Evolutionary conservation across 64 coral and sea anemone species (phyloP), one percentile per base, ranked within the genome.

Genomic region (Montipora efflorescens): DNA sequence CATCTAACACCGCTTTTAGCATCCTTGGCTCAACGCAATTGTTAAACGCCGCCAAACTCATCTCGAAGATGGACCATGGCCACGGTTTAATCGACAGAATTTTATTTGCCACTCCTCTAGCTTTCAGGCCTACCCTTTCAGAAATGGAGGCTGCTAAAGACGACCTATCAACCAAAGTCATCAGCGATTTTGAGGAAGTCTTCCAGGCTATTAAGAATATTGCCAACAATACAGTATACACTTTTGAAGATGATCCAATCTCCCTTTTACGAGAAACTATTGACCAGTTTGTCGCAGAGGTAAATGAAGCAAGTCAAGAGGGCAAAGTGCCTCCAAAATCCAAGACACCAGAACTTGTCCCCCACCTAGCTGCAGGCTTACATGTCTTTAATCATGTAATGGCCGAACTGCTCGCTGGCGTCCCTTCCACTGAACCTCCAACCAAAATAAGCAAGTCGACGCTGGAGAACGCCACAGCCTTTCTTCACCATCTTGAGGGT

Each of bases 1-100:
- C 75, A 52, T 3, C 68, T 16, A 91, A 82, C 20, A 91, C 78
- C 11, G 77, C 90, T 9, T 83, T 91, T 67, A 7, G 46, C 22
- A 74, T 91, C 47, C 90, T 91, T 83, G 67, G 90, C 18, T 82
- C 46, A 18, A 92, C 79, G 10, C 79, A 92, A 81, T 18, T 92
- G 51, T n/a, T 48, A 21, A 92, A 92, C 18, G 67, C 79, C 25
- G 68, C 79, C 36, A 92, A 74, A 20, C 58, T 92, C 23, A 83
- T 75, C 15, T 69, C 66, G n/a, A 69, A 66, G 4, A 91, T 91
- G 89, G 89, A 91, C 47, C 47, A 53, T 43, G 76, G 75, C 7
- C 76, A 90, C 20, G 90, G 79, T 55, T 50, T 83, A 25, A 64
- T 83, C 2, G 79, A 83, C 47, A 68, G 80, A 43, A 36, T 84